Conservation (phyloP, 2,113 vertebrate genomes). For the Gallinago undulata region DNA sequence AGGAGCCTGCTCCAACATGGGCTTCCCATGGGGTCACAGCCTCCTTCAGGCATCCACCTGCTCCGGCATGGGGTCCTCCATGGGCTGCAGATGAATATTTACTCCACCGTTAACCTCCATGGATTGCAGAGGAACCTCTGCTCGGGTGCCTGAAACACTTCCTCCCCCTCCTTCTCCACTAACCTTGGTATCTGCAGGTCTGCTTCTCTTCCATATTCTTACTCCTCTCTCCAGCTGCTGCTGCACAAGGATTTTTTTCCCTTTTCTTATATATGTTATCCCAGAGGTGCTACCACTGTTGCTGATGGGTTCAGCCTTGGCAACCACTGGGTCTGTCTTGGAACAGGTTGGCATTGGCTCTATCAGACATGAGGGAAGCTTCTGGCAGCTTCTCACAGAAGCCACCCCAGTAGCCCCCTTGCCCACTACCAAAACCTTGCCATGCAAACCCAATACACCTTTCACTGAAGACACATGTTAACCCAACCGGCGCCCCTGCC, state of each 20-base stretch:
- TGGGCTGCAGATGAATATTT: not conserved
- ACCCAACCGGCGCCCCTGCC: not conserved
- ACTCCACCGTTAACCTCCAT: not conserved
- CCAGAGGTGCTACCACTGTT: not conserved
- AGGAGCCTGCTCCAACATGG: not conserved
- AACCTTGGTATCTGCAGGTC: not conserved
- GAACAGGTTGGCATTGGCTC: not conserved
- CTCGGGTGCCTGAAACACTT: not conserved
- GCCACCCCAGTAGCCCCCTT: not conserved
- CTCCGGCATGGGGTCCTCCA: not conserved
- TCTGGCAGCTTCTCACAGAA: not conserved
- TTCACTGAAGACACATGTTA: not conserved
- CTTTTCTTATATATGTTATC: not conserved
- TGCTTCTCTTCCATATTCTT: not conserved
- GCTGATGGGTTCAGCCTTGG: not conserved
- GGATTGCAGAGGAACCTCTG: not conserved
- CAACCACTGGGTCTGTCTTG: not conserved
- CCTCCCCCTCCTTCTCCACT: not conserved
- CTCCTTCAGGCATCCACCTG: not conserved
- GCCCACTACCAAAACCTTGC: not conserved
- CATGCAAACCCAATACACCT: not conserved
- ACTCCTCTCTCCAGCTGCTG: not conserved
- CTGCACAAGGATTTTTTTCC: not conserved
- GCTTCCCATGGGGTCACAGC: not conserved
- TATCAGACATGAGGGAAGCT: not conserved